These are phyloP conservation scores for Salticus scenicus DNA, from an alignment of 2,888 invertebrate genomes.

Conservation along the genomic window DNA sequence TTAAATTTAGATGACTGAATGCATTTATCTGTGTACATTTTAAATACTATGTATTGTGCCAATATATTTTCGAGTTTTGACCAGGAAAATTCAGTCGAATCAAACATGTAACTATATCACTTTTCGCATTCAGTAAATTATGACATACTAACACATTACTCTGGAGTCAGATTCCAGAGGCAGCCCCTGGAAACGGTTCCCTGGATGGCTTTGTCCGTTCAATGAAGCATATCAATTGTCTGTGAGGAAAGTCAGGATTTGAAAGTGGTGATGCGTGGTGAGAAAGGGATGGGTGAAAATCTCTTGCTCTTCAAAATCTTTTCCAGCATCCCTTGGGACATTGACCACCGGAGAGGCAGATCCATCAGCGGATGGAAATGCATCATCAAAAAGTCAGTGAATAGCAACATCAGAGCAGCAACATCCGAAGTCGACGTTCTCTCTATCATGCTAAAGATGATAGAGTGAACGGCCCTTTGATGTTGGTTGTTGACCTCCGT, in stretches of 20 bases:
- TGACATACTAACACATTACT: slow-evolving; percentile 62
- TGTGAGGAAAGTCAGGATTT: background rate
- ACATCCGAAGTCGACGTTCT: slow-evolving; percentile 55
- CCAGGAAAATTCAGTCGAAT: no score
- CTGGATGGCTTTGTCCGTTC: slow-evolving; percentile 22
- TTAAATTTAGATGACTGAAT: no score
- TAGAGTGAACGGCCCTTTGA: slow-evolving; percentile 55
- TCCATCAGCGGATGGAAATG: slow-evolving; percentile 46
- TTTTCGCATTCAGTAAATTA: slow-evolving; percentile 5
- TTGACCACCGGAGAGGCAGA: slow-evolving; percentile 44
- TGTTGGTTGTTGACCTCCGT: slow-evolving; percentile 63
- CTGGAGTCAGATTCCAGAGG: background rate
- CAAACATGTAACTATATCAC: no score
- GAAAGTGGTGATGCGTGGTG: slow-evolving; percentile 53
- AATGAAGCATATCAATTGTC: slow-evolving; percentile 15
- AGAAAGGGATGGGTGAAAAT: slow-evolving; percentile 37
- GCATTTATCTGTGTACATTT: no score
- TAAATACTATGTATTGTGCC: no score
- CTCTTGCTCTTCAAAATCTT: slow-evolving; percentile 27
- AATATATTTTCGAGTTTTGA: no score
- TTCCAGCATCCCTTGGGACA: slow-evolving; percentile 37
- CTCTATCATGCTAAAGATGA: slow-evolving; percentile 27
- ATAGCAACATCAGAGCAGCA: slow-evolving; percentile 46
- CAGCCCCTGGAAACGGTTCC: slow-evolving; percentile 21
- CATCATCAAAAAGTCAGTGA: slow-evolving; percentile 45